Conservation (phyloP, 1,140 invertebrate species). For the Drosophila malerkotliana region DNA sequence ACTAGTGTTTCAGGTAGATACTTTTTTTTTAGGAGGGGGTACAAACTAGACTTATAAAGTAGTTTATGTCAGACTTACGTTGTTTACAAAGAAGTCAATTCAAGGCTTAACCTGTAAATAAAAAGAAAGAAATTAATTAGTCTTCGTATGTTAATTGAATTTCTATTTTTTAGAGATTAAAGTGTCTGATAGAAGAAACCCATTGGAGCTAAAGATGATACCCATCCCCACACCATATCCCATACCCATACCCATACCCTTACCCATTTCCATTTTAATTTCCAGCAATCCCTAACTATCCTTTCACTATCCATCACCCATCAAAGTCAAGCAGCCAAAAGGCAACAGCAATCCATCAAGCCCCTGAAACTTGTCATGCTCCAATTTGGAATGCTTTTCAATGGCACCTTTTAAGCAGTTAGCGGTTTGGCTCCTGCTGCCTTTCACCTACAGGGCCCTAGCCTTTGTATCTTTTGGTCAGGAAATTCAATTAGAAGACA, state of each 20-base stretch:
- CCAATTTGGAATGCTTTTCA: constrained; percentile 79
- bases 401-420: constrained; percentile 53
- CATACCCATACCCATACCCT: neutral
- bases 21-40: neutral
- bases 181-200: constrained; percentile 2
- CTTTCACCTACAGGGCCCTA: constrained; percentile 34
- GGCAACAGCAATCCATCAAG: constrained; percentile 66
- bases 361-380: constrained; percentile 61
- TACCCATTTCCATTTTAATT: neutral
- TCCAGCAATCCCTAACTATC: constrained; percentile 43
- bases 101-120: neutral
- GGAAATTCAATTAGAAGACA: constrained; percentile 76
- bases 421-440: constrained; percentile 9
- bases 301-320: constrained; percentile 45
- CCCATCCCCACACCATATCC: neutral
- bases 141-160: neutral
- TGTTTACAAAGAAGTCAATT: neutral
- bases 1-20: neutral
- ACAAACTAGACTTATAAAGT: neutral
- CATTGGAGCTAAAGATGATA: neutral
- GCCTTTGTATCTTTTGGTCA: neutral
- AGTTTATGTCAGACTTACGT: neutral
- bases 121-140: neutral
- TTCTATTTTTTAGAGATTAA: neutral
- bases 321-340: constrained; percentile 53